These are phyloP conservation scores for Carassius gibelio DNA, from an alignment of 2,113 vertebrate genomes.

Conservation along the genomic window DNA sequence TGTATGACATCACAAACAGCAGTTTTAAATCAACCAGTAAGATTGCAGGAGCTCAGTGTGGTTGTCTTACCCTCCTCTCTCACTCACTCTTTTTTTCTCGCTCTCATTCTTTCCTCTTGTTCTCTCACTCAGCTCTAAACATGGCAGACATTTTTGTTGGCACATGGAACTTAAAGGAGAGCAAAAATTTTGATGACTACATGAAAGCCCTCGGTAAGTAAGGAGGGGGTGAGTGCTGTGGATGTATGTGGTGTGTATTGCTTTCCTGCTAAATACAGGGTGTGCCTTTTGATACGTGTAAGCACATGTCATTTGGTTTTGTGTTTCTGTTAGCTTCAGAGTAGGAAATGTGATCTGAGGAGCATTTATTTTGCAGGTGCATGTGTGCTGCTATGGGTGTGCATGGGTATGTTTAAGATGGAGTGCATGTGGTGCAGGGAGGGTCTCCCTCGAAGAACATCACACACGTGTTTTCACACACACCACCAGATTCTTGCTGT, in stretches of 20 bases:
- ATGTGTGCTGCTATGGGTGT: not conserved
- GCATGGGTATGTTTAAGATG: not conserved
- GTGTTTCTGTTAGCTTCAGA: not conserved
- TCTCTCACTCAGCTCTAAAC: conserved; percentile 52
- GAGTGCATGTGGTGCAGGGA: conserved; percentile 21
- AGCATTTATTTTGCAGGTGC: not conserved
- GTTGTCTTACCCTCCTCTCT: conserved; percentile 55
- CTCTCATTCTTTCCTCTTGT: conserved; percentile 34
- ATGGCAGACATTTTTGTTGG: conserved; percentile 86
- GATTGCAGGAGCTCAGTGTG: conserved; percentile 51
- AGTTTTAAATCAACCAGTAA: conserved; percentile 75
- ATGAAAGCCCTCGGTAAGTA: conserved; percentile 89
- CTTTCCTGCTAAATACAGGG: not conserved
- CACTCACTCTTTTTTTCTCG: not conserved
- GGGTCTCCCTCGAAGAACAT: not conserved
- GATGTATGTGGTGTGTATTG: conserved; percentile 18
- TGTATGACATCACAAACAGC: conserved; percentile 77
- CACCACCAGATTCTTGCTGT: not conserved
- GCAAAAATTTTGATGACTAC: conserved; percentile 89
- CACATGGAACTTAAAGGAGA: conserved; percentile 86
- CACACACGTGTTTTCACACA: not conserved
- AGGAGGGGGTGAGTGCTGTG: not conserved
- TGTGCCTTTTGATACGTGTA: conserved; percentile 15
- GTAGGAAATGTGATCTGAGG: too few relatives aligned
- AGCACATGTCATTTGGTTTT: not conserved